Conservation (phyloP, 2,113 vertebrate species). For the Periophthalmodon schlosseri region DNA sequence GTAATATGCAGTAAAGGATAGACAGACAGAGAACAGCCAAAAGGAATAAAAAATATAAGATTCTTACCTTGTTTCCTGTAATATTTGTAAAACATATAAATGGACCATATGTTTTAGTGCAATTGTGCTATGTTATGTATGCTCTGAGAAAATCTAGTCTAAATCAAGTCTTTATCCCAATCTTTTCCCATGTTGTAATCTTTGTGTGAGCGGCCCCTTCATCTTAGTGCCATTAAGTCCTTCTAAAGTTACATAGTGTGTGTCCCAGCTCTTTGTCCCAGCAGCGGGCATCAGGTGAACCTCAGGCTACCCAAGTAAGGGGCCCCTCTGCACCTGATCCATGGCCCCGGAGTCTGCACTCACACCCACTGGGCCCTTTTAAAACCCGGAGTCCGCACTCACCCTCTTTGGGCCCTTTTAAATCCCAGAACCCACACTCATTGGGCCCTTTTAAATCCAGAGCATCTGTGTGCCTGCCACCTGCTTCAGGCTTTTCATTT, state of each 20-base stretch:
- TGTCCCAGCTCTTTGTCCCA: slow-evolving; percentile 60
- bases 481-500: slow-evolving; percentile 48
- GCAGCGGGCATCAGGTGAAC: slow-evolving; percentile 55
- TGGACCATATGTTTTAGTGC: neutral
- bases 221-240: slow-evolving; percentile 64
- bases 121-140: too few species aligned
- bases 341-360: slow-evolving; percentile 45
- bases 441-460: slow-evolving; percentile 41
- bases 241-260: slow-evolving; percentile 66
- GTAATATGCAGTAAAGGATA: too few species aligned
- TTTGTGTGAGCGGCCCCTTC: slow-evolving; percentile 56
- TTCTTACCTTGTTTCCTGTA: too few species aligned
- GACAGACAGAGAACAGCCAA: too few species aligned
- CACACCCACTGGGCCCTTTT: slow-evolving; percentile 40
- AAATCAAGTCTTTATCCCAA: slow-evolving; percentile 33
- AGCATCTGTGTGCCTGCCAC: slow-evolving; percentile 48
- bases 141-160: neutral
- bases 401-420: slow-evolving; percentile 22
- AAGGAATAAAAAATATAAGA: too few species aligned
- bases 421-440: slow-evolving; percentile 44
- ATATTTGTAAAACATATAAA: neutral
- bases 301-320: slow-evolving; percentile 58
- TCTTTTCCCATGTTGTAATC: slow-evolving; percentile 63
- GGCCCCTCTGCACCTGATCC: slow-evolving; percentile 72
- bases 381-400: neutral